A percentile compares a stretch with the other conserved stretches of the same genome.
Evolutionary conservation across 2,888 invertebrate genomes (phyloP).

Genomic region (Harpalus rufipes): DNA sequence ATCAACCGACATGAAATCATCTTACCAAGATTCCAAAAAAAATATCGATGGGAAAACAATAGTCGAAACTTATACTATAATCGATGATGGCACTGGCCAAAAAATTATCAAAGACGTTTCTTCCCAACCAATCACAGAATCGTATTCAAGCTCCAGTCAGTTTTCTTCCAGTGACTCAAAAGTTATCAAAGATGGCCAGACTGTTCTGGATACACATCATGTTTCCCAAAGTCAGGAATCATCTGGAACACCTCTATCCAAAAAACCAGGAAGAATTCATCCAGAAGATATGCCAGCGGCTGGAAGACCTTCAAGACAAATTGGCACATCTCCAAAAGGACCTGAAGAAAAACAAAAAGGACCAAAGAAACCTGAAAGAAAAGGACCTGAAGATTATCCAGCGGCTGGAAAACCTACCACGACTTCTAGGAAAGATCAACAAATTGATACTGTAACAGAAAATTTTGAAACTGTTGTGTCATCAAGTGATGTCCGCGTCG

Average conservation of each 20-base stretch:
- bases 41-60: conserved; percentile 68
- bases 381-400: conserved; percentile 27
- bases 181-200: conserved; percentile 33
- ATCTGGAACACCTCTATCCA: conserved; percentile 25
- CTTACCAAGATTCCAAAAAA: conserved; percentile 69
- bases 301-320: conserved; percentile 67
- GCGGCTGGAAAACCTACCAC: conserved; percentile 9
- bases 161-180: conserved; percentile 44
- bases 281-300: conserved; percentile 62
- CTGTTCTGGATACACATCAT: conserved; percentile 1
- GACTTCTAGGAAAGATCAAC: not conserved
- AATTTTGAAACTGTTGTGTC: conserved; percentile 56
- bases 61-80: conserved; percentile 61
- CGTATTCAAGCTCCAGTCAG: not conserved
- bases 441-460: not conserved
- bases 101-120: conserved; percentile 28
- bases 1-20: conserved; percentile 68
- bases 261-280: conserved; percentile 36
- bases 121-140: conserved; percentile 48
- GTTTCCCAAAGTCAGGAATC: conserved; percentile 9
- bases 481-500: conserved; percentile 68
- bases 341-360: conserved; percentile 52
- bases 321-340: conserved; percentile 50
- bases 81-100: conserved; percentile 56
- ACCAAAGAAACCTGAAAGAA: conserved; percentile 29